Evolutionary conservation across 1,140 invertebrate species (phyloP), one percentile per base, ranked within the genome.

Genomic region (Lamellibrachia luymesi): DNA sequence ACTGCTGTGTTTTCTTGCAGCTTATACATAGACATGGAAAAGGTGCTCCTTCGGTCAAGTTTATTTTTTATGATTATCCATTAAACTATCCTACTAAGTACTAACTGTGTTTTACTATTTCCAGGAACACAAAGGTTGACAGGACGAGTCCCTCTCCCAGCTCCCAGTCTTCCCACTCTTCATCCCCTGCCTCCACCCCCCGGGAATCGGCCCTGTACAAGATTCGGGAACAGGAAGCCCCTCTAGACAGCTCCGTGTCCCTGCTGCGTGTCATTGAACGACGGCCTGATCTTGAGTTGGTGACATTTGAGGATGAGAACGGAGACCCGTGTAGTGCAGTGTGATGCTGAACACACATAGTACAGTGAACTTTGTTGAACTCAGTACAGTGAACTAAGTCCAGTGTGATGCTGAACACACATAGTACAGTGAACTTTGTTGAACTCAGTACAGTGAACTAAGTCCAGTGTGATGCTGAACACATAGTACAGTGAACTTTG

Each of bases 251-350:
- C 64, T 80, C 64, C 17, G 64, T 80, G 8, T 80, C 64, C 5
- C 64, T 80, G 64, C 64, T 2, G 17, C 64, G 13, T 10, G 64
- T 80, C 64, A 80, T 80, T 17, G 64, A 80, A 80, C 64, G 64
- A 80, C 64, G 64, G 13, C 64, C 64, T 2, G 64, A 80, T 17
- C 91, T 91, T 27, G 91, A 91, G 8, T 51, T 91, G 51, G 49
- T 50, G 51, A 91, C 91, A 50, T 91, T 91, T 27, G 91, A 91
- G 27, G 92, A 92, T 27, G 92, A 92, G 56, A 92, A 92, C 25
- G 92, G 92, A 25, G 92, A 92, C 27, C 92, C 92, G 50, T 92
- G 92, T 50, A 92, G 92, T 90, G 92, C 92, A 7, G 92, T 92
- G 2, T 92, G n/a, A 92, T 50, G 25, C 2, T 80, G 64, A 80